A percentile compares a stretch with the other conserved stretches of the same genome.
phyloP scores from a whole-genome alignment of 1,140 invertebrate species.

The Thrips palmi region DNA sequence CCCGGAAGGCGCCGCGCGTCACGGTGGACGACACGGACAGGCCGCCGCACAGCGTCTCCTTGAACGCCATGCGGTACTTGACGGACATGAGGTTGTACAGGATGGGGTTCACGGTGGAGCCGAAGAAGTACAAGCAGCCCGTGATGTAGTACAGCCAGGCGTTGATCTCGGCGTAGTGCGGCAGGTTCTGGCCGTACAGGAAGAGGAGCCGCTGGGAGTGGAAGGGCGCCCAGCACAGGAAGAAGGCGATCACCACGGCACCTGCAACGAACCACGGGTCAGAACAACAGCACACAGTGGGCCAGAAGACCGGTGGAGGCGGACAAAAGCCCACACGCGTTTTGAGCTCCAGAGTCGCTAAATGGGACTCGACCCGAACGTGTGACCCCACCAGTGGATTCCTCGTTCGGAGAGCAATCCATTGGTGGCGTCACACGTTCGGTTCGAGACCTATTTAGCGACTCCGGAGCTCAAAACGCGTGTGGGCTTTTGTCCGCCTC shows the following conservation, averaged over 20 bases:
- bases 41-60: constrained; percentile 39
- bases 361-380: not conserved
- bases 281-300: not conserved
- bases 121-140: constrained; percentile 73
- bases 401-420: not conserved
- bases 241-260: constrained; percentile 90
- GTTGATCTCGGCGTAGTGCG: constrained; percentile 45
- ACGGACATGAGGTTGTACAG: constrained; percentile 83
- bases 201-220: constrained; percentile 74
- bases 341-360: not conserved
- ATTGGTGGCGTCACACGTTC: too few species aligned
- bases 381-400: not conserved
- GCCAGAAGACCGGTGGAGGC: not conserved
- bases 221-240: constrained; percentile 93
- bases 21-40: too few species aligned
- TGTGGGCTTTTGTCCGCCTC: too few species aligned
- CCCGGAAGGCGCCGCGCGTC: too few species aligned
- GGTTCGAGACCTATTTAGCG: too few species aligned
- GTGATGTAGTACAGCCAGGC: constrained; percentile 61
- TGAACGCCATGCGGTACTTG: constrained; percentile 64
- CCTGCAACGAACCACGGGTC: constrained; percentile 36
- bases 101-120: constrained; percentile 77
- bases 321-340: not conserved
- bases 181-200: constrained; percentile 39
- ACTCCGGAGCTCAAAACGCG: too few species aligned